Percentiles rank a stretch among this genome's conserved stretches.
phyloP scores from a whole-genome alignment of 1,140 invertebrate genomes.

The Cecropterus lyciades region DNA sequence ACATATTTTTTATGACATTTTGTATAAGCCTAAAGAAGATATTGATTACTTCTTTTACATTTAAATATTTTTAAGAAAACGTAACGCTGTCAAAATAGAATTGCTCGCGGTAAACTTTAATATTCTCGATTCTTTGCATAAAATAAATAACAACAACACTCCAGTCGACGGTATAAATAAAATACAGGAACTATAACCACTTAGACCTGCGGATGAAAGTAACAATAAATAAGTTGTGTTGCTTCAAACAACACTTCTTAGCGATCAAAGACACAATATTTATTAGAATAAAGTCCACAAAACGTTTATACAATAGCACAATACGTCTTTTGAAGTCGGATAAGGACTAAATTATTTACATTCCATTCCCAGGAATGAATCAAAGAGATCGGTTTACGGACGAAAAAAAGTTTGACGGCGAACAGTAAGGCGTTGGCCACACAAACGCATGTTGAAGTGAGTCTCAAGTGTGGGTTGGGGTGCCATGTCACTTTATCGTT shows the following conservation, averaged over 20 bases:
- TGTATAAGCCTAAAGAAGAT: too few relatives aligned
- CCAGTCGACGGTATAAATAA: neutral
- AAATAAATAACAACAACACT: neutral
- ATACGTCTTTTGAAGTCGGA: constrained; percentile 59
- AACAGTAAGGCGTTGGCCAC: constrained; percentile 8
- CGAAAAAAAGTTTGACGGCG: constrained; percentile 58
- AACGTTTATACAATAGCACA: constrained; percentile 51
- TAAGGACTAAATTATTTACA: constrained; percentile 62
- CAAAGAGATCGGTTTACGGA: constrained; percentile 67
- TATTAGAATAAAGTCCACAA: constrained; percentile 43
- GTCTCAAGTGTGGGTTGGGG: too few relatives aligned
- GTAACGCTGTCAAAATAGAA: too few relatives aligned
- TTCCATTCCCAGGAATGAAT: constrained; percentile 70
- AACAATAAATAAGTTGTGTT: constrained; percentile 31
- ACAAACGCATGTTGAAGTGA: neutral
- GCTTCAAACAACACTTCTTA: constrained; percentile 22
- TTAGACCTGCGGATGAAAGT: constrained; percentile 24
- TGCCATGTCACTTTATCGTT: too few relatives aligned
- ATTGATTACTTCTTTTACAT: too few relatives aligned
- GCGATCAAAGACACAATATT: constrained; percentile 39
- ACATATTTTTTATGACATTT: too few relatives aligned
- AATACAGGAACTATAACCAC: neutral
- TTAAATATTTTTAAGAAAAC: too few relatives aligned
- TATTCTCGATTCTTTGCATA: too few relatives aligned
- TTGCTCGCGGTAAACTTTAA: too few relatives aligned